Evolutionary conservation across 2,888 invertebrate species (phyloP).

Genomic region (Allolobophora icterica): DNA sequence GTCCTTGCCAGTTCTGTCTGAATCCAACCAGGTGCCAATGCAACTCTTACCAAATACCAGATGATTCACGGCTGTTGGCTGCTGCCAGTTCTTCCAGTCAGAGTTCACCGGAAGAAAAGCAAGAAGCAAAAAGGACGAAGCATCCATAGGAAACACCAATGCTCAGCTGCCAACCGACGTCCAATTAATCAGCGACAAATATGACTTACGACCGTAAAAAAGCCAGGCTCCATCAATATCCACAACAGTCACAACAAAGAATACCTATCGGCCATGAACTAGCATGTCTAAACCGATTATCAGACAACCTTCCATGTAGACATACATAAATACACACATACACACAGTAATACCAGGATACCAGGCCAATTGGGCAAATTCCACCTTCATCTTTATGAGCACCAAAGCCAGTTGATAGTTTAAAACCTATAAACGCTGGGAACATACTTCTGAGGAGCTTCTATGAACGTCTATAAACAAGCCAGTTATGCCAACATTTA

Average conservation of each 20-base stretch:
- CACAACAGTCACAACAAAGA: background rate
- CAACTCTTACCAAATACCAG: background rate
- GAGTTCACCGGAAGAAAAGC: background rate
- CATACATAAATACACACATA: no score
- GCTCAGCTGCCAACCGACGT: background rate
- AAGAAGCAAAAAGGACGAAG: background rate
- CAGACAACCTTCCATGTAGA: background rate
- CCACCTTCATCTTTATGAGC: no score
- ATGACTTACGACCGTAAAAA: background rate
- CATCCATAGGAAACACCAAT: background rate
- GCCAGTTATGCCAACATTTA: background rate
- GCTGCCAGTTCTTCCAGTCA: background rate
- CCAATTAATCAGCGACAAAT: background rate
- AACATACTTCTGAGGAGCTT: no score
- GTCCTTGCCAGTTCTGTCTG: background rate
- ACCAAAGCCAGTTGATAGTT: no score
- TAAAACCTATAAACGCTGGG: no score
- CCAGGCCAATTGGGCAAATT: background rate
- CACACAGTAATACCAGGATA: no score
- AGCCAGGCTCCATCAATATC: background rate
- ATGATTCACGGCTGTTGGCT: conserved; percentile 8
- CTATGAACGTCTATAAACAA: no score
- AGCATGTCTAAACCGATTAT: background rate
- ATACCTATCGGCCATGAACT: background rate
- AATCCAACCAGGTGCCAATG: background rate